Conservation (phyloP, 2,797 vertebrate genomes). For the Uromys caudimaculatus region DNA sequence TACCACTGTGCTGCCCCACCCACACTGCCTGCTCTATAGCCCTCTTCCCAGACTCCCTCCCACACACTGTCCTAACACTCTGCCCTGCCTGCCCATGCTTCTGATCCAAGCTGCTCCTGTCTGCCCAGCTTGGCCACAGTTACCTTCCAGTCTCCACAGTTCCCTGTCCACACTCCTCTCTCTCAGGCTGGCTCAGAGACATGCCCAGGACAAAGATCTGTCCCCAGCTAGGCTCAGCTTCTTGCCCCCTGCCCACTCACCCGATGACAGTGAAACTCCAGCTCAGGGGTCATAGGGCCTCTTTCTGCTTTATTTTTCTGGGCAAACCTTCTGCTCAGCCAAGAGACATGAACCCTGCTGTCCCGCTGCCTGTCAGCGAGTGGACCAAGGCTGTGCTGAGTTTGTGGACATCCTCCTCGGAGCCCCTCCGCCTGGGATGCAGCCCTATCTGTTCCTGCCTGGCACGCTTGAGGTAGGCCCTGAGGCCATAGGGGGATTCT, state of each 20-base stretch:
- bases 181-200: background rate
- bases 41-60: background rate
- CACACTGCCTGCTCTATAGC: too few species aligned
- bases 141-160: too few species aligned
- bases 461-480: conserved; percentile 71
- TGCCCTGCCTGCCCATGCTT: background rate
- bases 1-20: background rate
- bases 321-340: conserved; percentile 15
- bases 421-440: conserved; percentile 60
- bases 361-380: conserved; percentile 53
- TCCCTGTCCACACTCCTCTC: too few species aligned
- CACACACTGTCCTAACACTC: background rate
- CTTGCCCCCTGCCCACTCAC: background rate
- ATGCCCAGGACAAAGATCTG: background rate
- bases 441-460: conserved; percentile 66
- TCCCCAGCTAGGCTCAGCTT: background rate
- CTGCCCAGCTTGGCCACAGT: background rate
- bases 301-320: background rate
- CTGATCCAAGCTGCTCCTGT: background rate
- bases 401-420: conserved; percentile 81
- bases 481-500: background rate
- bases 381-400: conserved; percentile 55
- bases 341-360: background rate
- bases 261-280: too few species aligned
- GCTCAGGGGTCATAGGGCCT: too few species aligned